Evolutionary conservation across 2,797 vertebrate species (phyloP).

Genomic region (Prionace glauca): DNA sequence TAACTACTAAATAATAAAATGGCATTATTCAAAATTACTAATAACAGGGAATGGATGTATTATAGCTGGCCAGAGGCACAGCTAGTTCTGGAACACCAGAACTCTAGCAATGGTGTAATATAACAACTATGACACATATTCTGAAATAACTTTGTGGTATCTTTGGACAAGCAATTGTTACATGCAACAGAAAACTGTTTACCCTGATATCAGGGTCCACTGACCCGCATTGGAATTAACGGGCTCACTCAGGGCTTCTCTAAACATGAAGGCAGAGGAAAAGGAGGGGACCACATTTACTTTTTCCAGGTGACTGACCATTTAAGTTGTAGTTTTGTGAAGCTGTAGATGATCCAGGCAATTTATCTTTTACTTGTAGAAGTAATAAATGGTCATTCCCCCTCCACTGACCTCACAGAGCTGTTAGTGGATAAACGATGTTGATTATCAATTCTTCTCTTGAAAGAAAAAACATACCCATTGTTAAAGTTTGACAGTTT

Average conservation of each 20-base stretch:
- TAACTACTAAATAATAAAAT: too few relatives aligned
- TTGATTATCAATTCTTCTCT: constrained; percentile 28
- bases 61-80: too few relatives aligned
- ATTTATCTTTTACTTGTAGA: constrained; percentile 15
- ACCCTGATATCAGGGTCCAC: not conserved
- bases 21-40: too few relatives aligned
- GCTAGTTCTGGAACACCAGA: not conserved
- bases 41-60: too few relatives aligned
- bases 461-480: not conserved
- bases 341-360: not conserved
- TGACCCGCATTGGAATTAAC: not conserved
- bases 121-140: not conserved
- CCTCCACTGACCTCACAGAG: not conserved
- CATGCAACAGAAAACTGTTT: not conserved
- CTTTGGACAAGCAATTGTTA: not conserved
- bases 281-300: not conserved
- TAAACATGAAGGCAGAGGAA: not conserved
- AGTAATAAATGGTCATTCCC: constrained; percentile 7
- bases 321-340: not conserved
- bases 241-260: not conserved
- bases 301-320: not conserved
- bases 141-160: not conserved
- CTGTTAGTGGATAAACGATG: constrained; percentile 20
- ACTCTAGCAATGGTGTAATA: not conserved
- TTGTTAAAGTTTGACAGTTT: constrained; percentile 39